Evolutionary conservation across 2,113 vertebrate genomes (phyloP).

Genomic region (Lepidothrix coronata): DNA sequence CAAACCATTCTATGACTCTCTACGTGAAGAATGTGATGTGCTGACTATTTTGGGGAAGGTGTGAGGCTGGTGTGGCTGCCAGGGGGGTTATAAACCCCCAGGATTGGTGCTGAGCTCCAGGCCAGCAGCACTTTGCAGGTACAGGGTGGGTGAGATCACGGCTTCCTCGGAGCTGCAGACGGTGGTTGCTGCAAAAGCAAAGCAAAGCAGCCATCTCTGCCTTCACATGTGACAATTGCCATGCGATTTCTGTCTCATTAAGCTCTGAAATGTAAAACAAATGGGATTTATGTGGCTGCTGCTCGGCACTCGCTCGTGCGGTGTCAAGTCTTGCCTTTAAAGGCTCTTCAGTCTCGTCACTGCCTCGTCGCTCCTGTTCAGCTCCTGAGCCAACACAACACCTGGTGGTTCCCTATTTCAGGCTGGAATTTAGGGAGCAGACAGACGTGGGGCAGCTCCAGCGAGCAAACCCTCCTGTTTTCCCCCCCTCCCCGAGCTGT

Average conservation of each 20-base stretch:
- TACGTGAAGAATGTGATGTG: accelerated
- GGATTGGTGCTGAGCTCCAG: not conserved
- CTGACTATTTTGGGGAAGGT: not conserved
- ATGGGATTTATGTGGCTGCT: conserved; percentile 34
- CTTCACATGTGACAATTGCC: conserved; percentile 22
- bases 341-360: not conserved
- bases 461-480: not conserved
- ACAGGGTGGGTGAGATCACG: not conserved
- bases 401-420: not conserved
- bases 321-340: not conserved
- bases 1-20: no score
- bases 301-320: not conserved
- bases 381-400: not conserved
- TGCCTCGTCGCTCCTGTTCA: not conserved
- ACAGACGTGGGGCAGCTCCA: not conserved
- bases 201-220: conserved; percentile 18
- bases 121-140: not conserved
- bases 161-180: not conserved
- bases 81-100: no score
- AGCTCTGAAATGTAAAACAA: conserved; percentile 61
- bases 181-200: not conserved
- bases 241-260: conserved; percentile 49
- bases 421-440: not conserved
- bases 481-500: not conserved
- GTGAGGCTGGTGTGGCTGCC: not conserved